Conservation (phyloP, 2,888 invertebrate species). For the Hecatera dysodea region DNA sequence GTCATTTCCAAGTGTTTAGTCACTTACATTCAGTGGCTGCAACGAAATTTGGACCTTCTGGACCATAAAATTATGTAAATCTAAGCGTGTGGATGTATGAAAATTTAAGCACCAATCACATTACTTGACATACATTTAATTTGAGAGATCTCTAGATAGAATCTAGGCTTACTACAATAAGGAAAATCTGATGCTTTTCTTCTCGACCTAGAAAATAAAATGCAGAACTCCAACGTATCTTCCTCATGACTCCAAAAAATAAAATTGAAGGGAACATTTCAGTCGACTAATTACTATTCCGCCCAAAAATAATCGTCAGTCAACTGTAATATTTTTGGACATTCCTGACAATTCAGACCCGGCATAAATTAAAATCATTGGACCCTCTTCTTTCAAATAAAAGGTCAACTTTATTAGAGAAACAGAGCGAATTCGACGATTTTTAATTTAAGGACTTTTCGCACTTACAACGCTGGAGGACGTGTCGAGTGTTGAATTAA, state of each 20-base stretch:
- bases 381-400: slow-evolving; percentile 49
- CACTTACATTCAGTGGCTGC: too few species aligned
- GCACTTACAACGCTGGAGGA: slow-evolving; percentile 40
- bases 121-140: too few species aligned
- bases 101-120: too few species aligned
- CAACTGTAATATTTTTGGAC: slow-evolving; percentile 42
- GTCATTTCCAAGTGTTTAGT: too few species aligned
- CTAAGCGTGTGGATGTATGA: too few species aligned
- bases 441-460: slow-evolving; percentile 57
- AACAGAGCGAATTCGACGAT: slow-evolving; percentile 51
- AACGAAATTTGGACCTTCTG: too few species aligned
- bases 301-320: slow-evolving; percentile 36
- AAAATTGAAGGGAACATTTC: not conserved
- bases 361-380: slow-evolving; percentile 57
- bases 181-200: not conserved
- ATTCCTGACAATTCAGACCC: slow-evolving; percentile 38
- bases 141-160: too few species aligned
- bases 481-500: slow-evolving; percentile 53
- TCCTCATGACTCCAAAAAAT: not conserved
- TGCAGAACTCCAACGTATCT: not conserved
- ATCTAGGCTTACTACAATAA: not conserved
- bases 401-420: slow-evolving; percentile 57
- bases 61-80: too few species aligned
- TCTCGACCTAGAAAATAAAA: slow-evolving; percentile 1
- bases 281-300: slow-evolving; percentile 22